phyloP scores from a whole-genome alignment of 2,113 vertebrate genomes.

The Catharus minimus region DNA sequence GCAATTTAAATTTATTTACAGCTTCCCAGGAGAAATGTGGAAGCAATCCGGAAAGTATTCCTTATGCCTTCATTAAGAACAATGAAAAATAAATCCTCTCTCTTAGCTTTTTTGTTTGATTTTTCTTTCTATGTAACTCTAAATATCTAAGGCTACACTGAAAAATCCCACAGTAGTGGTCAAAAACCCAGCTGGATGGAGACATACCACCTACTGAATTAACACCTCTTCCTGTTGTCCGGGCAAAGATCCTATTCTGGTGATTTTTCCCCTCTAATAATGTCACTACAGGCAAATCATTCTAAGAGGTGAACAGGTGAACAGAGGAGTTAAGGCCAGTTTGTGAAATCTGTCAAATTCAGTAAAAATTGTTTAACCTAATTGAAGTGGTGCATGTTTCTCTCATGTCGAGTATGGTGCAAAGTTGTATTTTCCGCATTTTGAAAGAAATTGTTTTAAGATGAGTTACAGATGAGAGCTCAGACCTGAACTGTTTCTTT shows the following conservation, averaged over 20 bases:
- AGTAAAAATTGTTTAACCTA: background rate
- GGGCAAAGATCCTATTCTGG: background rate
- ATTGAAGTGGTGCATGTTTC: background rate
- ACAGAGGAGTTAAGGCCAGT: background rate
- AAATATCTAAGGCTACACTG: background rate
- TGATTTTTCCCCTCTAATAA: background rate
- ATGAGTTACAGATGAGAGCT: background rate
- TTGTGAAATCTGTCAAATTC: background rate
- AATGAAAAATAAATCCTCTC: background rate
- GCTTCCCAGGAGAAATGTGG: background rate
- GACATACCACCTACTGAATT: background rate
- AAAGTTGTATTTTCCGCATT: background rate
- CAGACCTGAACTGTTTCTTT: background rate
- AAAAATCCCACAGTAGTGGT: background rate
- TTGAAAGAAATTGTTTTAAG: background rate
- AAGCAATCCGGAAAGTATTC: background rate
- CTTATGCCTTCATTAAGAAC: background rate
- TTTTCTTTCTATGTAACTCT: background rate
- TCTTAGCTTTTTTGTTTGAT: background rate
- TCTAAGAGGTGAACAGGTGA: background rate
- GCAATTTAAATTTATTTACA: background rate
- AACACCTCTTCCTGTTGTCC: background rate
- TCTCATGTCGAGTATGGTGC: background rate
- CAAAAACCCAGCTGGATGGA: background rate
- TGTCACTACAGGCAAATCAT: background rate